Evolutionary conservation across 2,797 vertebrate species (phyloP), one percentile per base, ranked within the genome.

Genomic region (Denticeps clupeoides): DNA sequence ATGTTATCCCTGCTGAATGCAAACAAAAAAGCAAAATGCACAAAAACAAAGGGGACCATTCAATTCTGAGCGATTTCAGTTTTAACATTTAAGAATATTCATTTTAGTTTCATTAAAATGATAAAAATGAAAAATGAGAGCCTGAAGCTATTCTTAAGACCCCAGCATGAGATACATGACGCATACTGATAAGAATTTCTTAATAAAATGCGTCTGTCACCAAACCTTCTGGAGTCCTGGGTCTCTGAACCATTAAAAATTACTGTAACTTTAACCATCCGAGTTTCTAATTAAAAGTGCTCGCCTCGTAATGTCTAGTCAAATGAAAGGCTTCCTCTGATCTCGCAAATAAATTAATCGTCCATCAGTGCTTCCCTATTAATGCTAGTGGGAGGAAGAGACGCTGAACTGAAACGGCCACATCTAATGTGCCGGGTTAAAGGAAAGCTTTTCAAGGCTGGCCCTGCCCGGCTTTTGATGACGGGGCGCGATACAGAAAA

Each of bases 281-380:
- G 46, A 45, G 26, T 44, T 41, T 29, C 4, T 19, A 25, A 48
- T 48, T 37, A 27, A 38, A 56, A 48, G 9, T 10, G n/a, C 13
- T 4, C 33, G 16, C 12, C 26, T 21, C 15, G 24, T 16, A 16
- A 45, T 49, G 45, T 54, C 33, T 54, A 42, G 41, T 38, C 23
- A 22, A 10, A 49, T 15, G 27, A 45, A 33, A 45, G 56, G n/a
- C 45, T 29, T 54, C 27, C 33, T 33, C 27, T 38, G 46, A 41
- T 47, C 31, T 47, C 26, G 37, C 48, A 25, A 51, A 58, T 11
- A 60, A 26, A 48, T 42, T 15, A 51, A 45, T 56, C 53, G 55
- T 67, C 53, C 55, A 49, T 63, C 58, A 66, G 31, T 51, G 46
- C 53, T 58, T 19, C 21, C 35, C 52, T 41, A 63, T 63, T 56